Conservation (phyloP, 1,140 invertebrate genomes). For the Drosophila neocordata region DNA sequence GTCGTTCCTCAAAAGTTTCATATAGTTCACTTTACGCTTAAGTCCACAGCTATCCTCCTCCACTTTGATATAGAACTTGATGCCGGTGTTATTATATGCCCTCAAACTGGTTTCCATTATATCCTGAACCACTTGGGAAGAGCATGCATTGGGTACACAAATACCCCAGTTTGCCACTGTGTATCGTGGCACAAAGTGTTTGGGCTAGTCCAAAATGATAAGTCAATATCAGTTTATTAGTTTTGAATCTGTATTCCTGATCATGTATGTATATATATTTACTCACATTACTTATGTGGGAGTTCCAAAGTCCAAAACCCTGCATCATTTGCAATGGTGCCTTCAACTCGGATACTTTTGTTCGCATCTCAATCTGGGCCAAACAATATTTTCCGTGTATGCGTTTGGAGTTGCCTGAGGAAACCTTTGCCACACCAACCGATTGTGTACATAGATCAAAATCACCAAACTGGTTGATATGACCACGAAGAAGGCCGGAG, state of each 20-base stretch:
- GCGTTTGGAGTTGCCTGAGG: slow-evolving; percentile 84
- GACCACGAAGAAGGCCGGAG: slow-evolving; percentile 87
- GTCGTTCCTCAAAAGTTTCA: slow-evolving; percentile 83
- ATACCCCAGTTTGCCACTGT: slow-evolving; percentile 88
- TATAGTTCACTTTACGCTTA: slow-evolving; percentile 81
- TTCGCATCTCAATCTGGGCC: slow-evolving; percentile 86
- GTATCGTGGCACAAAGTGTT: slow-evolving; percentile 88
- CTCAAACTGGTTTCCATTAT: slow-evolving; percentile 84
- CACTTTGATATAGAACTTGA: slow-evolving; percentile 85
- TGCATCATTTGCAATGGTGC: slow-evolving; percentile 86
- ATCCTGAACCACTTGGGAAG: slow-evolving; percentile 84
- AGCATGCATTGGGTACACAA: slow-evolving; percentile 87
- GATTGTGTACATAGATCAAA: slow-evolving; percentile 87
- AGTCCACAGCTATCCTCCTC: slow-evolving; percentile 86
- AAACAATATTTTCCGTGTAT: slow-evolving; percentile 88
- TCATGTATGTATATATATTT: no score
- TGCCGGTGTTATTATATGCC: slow-evolving; percentile 85
- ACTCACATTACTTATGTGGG: slow-evolving; percentile 87
- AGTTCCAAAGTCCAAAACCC: slow-evolving; percentile 85
- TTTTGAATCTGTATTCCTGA: no score
- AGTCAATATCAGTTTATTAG: no score
- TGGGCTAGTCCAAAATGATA: slow-evolving; percentile 83
- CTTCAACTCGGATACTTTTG: slow-evolving; percentile 84
- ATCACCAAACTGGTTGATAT: slow-evolving; percentile 88
- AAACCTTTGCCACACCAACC: slow-evolving; percentile 84